Evolutionary conservation across 2,113 vertebrate species (phyloP), one percentile per base, ranked within the genome.

Genomic region (Coptodon bakossiorum): DNA sequence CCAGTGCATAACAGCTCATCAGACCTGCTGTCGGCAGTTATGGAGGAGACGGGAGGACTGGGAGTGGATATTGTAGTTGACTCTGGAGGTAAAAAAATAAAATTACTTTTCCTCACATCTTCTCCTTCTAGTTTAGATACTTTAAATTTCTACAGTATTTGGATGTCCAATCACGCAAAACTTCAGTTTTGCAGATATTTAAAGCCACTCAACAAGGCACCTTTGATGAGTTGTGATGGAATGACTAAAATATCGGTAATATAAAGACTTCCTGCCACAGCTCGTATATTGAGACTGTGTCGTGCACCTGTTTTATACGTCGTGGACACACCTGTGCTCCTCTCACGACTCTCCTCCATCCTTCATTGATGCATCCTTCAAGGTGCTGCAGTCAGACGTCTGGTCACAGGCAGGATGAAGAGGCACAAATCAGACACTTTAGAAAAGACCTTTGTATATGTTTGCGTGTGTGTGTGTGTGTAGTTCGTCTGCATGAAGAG

Each of bases 31-130:
- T 96, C 98, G 13, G 96, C 94, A 40, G 98, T 98, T 82, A 87
- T 99, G 93, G 98, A 99, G 95, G 99, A 99, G 95, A 99, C 98
- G 0, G 98, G 98, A 14, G 98, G 98, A 84, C 96, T 99, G 43
- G 99, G 99, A 73, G 97, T 99, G 80, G 98, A 99, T 84, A 97
- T 98, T 17, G 95, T 98, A 6, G 85, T 99, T 16, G 99, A 99
- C 87, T 96, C 97, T 56, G 98, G 98, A 98, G 99, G 98, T 98
- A 73, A 76, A 76, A 38, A 34, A 19, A 0, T 10, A 4, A 61
- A 61, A 34, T 19, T 4, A 16, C 59, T 36, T 2, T 63, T 63
- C 66, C 12, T 71, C 36, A 9, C 12, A 8, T 43, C 36, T 0
- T 24, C 36, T 71, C 36, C 27, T 56, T 56, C 19, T 22, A 22